Conservation (phyloP, 2,888 invertebrate species). For the Coleophora flavipennella region DNA sequence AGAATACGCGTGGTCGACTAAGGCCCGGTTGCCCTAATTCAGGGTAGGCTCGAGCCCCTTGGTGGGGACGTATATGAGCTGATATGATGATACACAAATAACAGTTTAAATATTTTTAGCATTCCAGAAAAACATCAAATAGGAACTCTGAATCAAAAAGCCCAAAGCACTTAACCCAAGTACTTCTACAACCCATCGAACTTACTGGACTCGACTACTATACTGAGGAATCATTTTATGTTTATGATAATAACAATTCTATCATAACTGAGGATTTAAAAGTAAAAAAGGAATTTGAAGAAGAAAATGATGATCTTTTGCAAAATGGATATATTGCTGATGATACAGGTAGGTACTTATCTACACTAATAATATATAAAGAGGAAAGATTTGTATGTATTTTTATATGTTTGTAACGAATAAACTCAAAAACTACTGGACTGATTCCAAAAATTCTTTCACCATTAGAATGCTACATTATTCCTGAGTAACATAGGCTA, state of each 20-base stretch:
- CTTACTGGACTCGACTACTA: conserved; percentile 13
- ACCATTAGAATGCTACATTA: too few relatives aligned
- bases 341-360: conserved; percentile 26
- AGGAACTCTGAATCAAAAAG: conserved; percentile 16
- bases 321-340: conserved; percentile 31
- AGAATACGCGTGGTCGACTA: too few relatives aligned
- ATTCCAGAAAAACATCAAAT: conserved; percentile 21
- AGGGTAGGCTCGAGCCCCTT: too few relatives aligned
- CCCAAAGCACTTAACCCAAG: conserved; percentile 19
- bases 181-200: conserved; percentile 22
- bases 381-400: too few relatives aligned
- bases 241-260: conserved; percentile 6
- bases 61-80: too few relatives aligned
- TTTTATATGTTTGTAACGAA: too few relatives aligned
- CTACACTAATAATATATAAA: too few relatives aligned
- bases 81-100: too few relatives aligned
- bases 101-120: conserved; percentile 30
- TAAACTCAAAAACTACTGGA: too few relatives aligned
- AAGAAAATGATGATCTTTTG: conserved; percentile 23
- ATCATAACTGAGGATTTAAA: conserved; percentile 14
- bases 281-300: conserved; percentile 39
- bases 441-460: too few relatives aligned
- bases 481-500: too few relatives aligned
- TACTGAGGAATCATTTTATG: conserved; percentile 16
- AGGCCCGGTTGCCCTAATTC: too few relatives aligned